phyloP scores from a whole-genome alignment of 2,888 invertebrate species.

The Tachina lurida region DNA sequence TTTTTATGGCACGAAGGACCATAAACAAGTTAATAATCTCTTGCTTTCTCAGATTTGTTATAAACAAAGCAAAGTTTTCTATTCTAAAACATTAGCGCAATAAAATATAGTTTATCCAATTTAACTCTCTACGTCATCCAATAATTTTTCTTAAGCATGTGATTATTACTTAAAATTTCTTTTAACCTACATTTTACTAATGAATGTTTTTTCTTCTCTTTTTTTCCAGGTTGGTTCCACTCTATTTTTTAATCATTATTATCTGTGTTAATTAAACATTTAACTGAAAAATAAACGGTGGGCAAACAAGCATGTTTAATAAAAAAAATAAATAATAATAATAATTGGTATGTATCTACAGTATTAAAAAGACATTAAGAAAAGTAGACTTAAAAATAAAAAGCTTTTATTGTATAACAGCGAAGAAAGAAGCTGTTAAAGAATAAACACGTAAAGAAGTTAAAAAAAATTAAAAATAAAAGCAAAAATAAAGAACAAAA shows the following conservation, averaged over 20 bases:
- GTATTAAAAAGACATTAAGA: slow-evolving; percentile 16
- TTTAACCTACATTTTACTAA: background rate
- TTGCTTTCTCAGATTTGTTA: no score
- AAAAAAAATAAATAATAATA: background rate
- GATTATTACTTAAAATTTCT: background rate
- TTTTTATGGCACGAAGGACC: no score
- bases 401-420: slow-evolving; percentile 2
- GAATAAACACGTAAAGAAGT: background rate
- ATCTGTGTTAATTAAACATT: slow-evolving; percentile 6
- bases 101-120: no score
- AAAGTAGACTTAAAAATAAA: background rate
- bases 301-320: background rate
- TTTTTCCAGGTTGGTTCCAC: slow-evolving; percentile 40
- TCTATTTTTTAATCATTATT: background rate
- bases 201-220: slow-evolving; percentile 20
- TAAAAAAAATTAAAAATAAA: background rate
- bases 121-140: background rate
- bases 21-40: no score
- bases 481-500: background rate
- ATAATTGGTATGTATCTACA: slow-evolving; percentile 34
- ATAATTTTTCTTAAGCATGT: background rate
- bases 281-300: background rate
- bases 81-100: no score
- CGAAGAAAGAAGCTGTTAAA: background rate
- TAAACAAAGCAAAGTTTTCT: no score